Evolutionary conservation across 2,797 vertebrate species (phyloP), one percentile per base, ranked within the genome.

Genomic region (Hippopotamyrus pictus): DNA sequence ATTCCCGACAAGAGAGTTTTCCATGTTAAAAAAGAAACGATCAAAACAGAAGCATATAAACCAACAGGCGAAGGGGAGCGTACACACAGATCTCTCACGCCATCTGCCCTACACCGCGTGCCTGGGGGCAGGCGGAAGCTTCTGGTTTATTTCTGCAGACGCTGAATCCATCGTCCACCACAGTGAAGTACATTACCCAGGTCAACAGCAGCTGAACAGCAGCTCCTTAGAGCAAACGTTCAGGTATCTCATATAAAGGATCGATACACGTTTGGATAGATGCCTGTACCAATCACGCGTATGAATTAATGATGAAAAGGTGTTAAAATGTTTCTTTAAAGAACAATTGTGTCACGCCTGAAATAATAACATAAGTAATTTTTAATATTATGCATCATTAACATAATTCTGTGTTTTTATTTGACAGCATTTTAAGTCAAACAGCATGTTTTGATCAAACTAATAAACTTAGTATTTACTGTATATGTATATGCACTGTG

Each of bases 1-100:
- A 89, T 90, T 90, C 88, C 89, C 62, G 82, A 88, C 83, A 29
- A 59, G 46, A 88, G 51, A 59, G 84, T 88, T 86, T 88, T 88
- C 88, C 48, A 73, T 86, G 86, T 44, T 46, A 86, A 65, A 88
- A 88, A 50, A 88, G 19, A 86, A 73, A 41, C 62, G 62, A 57
- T 48, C 48, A 85, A 85, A 85, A 85, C 83, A 85, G 46, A 50
- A 86, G 69, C 46, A 88, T 22, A 86, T 51, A 57, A 88, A 17
- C 19, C 29, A 54, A 87, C 37, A 37, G 62, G 50, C n/a, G 22
- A n/a, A 48, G 41, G 86, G 6, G 33, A 76, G 65, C 29, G 41
- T 50, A 73, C 7, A 50, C 57, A 37, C 25, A 14, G n/a, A 83
- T 44, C 62, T 44, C 65, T 88, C 11, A 50, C 79, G 7, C 88